phyloP scores from a whole-genome alignment of 2,797 vertebrate species.

The Pterois miles region DNA sequence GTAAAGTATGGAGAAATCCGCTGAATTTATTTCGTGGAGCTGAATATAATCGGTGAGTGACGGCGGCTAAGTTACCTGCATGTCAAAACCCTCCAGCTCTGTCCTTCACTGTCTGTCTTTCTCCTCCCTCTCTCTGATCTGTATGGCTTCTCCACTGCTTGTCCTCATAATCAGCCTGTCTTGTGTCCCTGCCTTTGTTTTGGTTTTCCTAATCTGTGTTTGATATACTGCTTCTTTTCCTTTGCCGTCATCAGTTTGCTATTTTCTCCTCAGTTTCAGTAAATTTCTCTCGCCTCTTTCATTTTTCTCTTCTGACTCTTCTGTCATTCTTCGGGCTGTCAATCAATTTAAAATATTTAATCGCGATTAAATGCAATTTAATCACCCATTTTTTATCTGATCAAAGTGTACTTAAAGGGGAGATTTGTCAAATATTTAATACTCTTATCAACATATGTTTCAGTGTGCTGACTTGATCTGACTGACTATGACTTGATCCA shows the following conservation, averaged over 20 bases:
- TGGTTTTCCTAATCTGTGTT: background rate
- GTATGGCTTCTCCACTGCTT: background rate
- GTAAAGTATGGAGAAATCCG: slow-evolving; percentile 99
- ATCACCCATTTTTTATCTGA: too few species aligned
- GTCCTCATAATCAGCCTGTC: background rate
- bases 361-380: too few species aligned
- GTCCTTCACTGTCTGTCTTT: background rate
- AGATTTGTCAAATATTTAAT: too few species aligned
- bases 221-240: background rate
- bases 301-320: background rate
- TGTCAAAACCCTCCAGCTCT: background rate
- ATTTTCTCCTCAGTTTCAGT: background rate
- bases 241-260: background rate
- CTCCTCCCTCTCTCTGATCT: background rate
- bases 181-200: background rate
- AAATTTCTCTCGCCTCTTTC: background rate
- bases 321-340: too few species aligned
- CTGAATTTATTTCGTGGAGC: slow-evolving; percentile 98
- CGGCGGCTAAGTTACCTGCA: slow-evolving; percentile 6
- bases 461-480: too few species aligned
- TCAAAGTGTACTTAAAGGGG: too few species aligned
- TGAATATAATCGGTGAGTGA: slow-evolving; percentile 97
- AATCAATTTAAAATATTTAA: too few species aligned
- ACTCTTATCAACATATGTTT: too few species aligned
- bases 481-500: too few species aligned